Evolutionary conservation across 2,888 invertebrate genomes (phyloP), one percentile per base, ranked within the genome.

Genomic region (Campaea margaritaria): DNA sequence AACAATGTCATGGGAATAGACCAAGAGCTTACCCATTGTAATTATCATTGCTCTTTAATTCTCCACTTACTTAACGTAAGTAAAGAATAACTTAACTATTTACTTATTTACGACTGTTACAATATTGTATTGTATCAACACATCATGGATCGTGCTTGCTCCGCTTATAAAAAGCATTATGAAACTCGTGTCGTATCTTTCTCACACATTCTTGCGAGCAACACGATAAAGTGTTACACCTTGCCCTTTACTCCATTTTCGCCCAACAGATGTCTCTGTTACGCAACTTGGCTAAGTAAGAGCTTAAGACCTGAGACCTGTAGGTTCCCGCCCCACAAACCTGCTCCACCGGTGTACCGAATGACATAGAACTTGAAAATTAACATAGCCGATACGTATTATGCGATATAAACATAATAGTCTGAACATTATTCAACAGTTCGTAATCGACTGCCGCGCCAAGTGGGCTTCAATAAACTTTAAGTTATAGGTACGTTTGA

Each of bases 331-430:
- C 56, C 51, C 52, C 49, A 62, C 68, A 74, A 86, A 86, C 84
- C 82, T 73, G 83, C 73, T 72, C 60, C 49, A 76, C 82, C 73
- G 70, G 83, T 78, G 73, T 72, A 70, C 69, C 66, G 68, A 79
- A 80, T 85, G 86, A 82, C 88, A 87, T 84, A 86, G 84, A 87
- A 89, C 89, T 89, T 89, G 88, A 86, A 86, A 84, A 87, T 89
- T 89, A 70, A 82, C 90, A 88, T 88, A 88, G 31, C 46, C 34
- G 51, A 54, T 36, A 55, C 48, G 49, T 56, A 75, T 80, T 80
- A 79, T 69, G 70, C 68, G 74, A 76, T 83, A 86, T 81, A 83
- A 79, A 83, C 81, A 76, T 81, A 76, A 82, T 82, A 71, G 69
- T 73, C 65, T 61, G 66, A 63, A 68, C 68, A 74, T 75, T 75